These are phyloP conservation scores for Sepioteuthis lessoniana DNA, from an alignment of 2,888 invertebrate genomes.

Conservation along the genomic window DNA sequence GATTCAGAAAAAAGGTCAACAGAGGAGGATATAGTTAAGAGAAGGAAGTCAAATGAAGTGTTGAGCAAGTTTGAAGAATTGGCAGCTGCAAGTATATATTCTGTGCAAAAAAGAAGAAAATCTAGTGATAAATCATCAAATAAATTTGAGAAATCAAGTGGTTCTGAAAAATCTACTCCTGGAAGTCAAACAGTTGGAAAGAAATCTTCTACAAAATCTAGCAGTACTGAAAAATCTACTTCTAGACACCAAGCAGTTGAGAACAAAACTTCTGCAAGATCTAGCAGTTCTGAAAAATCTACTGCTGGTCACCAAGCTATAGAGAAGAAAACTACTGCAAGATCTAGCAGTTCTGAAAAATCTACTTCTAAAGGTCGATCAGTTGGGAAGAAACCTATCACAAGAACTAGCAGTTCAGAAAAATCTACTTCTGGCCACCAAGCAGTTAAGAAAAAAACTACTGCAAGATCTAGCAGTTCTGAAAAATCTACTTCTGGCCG, in stretches of 20 bases:
- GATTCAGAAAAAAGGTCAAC: background rate
- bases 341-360: too few species aligned
- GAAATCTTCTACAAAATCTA: background rate
- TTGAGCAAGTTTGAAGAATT: background rate
- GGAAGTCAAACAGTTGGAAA: background rate
- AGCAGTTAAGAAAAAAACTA: too few species aligned
- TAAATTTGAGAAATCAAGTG: background rate
- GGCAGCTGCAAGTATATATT: background rate
- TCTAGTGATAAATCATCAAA: background rate
- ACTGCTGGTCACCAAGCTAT: too few species aligned
- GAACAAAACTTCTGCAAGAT: background rate
- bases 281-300: background rate
- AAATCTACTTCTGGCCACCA: too few species aligned
- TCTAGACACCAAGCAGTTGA: background rate
- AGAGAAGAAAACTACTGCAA: too few species aligned
- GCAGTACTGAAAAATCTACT: background rate
- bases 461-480: too few species aligned
- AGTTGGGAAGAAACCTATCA: too few species aligned
- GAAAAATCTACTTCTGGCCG: too few species aligned
- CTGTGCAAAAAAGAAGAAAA: background rate
- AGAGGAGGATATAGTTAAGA: background rate
- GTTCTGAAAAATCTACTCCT: background rate
- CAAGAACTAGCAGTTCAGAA: too few species aligned
- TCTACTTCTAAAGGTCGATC: too few species aligned
- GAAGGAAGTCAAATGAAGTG: background rate